Conservation (phyloP, 2,113 vertebrate species). For the Muntiacus muntjak region DNA sequence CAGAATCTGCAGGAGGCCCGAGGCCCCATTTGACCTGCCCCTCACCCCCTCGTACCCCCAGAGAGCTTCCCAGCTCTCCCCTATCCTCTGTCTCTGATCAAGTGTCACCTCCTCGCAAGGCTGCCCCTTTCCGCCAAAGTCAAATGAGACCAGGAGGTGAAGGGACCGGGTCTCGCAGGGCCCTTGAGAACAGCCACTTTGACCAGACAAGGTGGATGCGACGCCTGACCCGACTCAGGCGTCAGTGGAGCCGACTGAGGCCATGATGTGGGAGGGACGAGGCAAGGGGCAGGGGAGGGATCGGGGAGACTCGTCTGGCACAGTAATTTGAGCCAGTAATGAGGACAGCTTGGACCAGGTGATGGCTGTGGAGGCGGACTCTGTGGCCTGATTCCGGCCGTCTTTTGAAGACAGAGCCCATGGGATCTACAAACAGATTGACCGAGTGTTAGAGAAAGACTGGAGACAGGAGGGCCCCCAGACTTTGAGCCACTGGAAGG, state of each 20-base stretch:
- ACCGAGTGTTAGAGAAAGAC: neutral
- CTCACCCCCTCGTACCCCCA: fast-evolving
- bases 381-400: fast-evolving
- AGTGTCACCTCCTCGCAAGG: neutral
- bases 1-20: neutral
- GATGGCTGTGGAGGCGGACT: neutral
- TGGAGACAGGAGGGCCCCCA: neutral
- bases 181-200: neutral
- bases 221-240: neutral
- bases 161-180: fast-evolving
- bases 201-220: neutral
- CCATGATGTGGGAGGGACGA: neutral
- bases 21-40: no score
- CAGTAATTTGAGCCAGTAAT: neutral
- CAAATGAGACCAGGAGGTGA: neutral
- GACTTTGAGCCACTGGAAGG: neutral
- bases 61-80: no score
- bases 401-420: neutral
- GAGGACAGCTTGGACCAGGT: neutral
- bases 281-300: neutral
- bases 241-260: neutral
- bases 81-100: neutral
- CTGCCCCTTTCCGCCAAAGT: neutral
- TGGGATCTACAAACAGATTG: fast-evolving
- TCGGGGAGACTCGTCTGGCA: neutral